Evolutionary conservation across 1,140 invertebrate species (phyloP).

Genomic region (Lasioglossum baleicum): DNA sequence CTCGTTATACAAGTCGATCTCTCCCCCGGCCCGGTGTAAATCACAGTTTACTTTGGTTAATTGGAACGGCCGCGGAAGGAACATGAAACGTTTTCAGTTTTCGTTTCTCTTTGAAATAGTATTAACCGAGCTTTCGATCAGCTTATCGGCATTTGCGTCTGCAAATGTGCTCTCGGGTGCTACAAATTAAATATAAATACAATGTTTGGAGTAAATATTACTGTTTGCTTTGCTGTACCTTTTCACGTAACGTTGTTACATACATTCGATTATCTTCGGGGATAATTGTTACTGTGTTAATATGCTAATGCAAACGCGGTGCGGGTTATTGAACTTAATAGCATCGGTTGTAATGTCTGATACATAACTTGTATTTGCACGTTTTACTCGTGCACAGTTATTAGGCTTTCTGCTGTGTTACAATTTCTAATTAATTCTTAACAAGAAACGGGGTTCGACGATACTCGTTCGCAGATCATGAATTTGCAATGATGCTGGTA

Average conservation of each 20-base stretch:
- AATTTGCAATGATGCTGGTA: too few relatives aligned
- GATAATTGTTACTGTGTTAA: neutral
- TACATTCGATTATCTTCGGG: neutral
- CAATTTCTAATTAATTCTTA: neutral
- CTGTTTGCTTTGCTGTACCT: neutral
- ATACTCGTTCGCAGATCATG: too few relatives aligned
- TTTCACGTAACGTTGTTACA: constrained; percentile 1
- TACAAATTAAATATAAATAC: constrained; percentile 31
- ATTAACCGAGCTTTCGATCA: constrained; percentile 56
- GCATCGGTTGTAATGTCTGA: neutral
- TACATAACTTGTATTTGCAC: neutral
- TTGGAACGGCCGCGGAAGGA: constrained; percentile 52
- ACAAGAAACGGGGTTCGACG: too few relatives aligned
- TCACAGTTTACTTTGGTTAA: constrained; percentile 62
- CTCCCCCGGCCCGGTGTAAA: constrained; percentile 28
- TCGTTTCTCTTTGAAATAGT: constrained; percentile 51
- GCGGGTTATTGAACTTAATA: neutral
- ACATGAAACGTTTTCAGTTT: constrained; percentile 34
- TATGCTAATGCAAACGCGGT: neutral
- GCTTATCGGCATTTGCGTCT: constrained; percentile 47
- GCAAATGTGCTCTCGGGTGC: constrained; percentile 2
- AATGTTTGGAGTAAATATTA: constrained; percentile 4
- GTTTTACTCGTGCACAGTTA: neutral
- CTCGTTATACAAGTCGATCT: constrained; percentile 28
- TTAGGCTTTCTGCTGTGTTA: neutral